Base-by-base conservation (phyloP, 2,797 vertebrate species). In the Coracias cyanogaster region DNA sequence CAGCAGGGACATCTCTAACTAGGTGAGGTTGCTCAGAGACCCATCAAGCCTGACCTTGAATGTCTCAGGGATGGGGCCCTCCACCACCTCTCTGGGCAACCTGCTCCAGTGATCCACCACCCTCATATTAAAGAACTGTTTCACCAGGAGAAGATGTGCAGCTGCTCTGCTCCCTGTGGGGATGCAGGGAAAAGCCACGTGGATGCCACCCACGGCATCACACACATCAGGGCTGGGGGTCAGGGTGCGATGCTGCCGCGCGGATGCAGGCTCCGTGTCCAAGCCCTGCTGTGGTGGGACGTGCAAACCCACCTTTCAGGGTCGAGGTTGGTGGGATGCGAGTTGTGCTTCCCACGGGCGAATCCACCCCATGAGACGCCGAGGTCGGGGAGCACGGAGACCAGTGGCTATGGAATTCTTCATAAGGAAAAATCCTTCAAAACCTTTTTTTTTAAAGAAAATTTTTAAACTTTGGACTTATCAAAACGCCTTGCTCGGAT, bases 321-420 rank as follows among this genome's bases (percentile, higher is more conserved):
- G 0, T 1, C 5, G 4, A 37, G 22, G 58, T 25, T 3, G 7
- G 55, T 2, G 4, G 48, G 57, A 55, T 3, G 9, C 2, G 33
- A 71, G 65, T 55, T 17, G 16, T 29, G 58, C 49, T n/a, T 37
- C 54, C 62, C 11, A 2, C 62, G 2, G 48, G 64, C 1, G 4
- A 15, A 45, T 2, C 19, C 65, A 13, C 28, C 37, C 10, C 41
- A 43, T 43, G 6, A 25, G 78, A 7, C n/a, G 51, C 62, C 9
- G 4, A 26, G 21, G 16, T 41, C 62, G 76, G 80, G 52, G 37
- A 74, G 19, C 31, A 3, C 1, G 2, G 28, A 55, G 13, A 13
- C 28, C 84, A 62, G 43, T 2, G 3, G 35, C 1, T 87, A 78
- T 85, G 94, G 85, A 89, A 86, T 82, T 55, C 72, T 43, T 51